Evolutionary conservation across 2,888 invertebrate species (phyloP).

Genomic region (Acheta domesticus): DNA sequence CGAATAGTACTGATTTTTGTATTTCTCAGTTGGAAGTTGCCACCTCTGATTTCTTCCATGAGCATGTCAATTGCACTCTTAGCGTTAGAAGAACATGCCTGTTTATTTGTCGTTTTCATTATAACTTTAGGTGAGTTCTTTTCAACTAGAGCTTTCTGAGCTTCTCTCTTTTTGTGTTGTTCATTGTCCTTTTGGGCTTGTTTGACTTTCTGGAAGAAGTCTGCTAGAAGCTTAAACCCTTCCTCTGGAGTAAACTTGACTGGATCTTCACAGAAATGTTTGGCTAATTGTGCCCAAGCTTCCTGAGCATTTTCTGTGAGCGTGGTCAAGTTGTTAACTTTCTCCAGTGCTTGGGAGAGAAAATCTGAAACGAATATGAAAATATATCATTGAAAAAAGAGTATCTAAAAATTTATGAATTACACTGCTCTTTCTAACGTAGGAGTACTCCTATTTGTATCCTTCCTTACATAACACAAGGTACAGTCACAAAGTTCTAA

Average conservation of each 20-base stretch:
- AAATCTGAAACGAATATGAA: conserved; percentile 37
- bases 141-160: not conserved
- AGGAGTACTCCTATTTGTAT: no score
- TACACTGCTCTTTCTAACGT: not conserved
- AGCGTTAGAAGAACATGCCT: not conserved
- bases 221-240: conserved; percentile 46
- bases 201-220: conserved; percentile 48
- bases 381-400: not conserved
- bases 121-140: not conserved
- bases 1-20: no score
- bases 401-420: not conserved
- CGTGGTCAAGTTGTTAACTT: conserved; percentile 42
- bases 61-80: not conserved
- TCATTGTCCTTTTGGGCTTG: conserved; percentile 46
- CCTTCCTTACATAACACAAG: no score
- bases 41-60: conserved; percentile 1
- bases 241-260: conserved; percentile 49
- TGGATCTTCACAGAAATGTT: conserved; percentile 50
- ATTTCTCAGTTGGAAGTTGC: not conserved
- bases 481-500: no score
- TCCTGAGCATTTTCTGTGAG: conserved; percentile 43
- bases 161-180: conserved; percentile 3
- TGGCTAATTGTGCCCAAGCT: conserved; percentile 44
- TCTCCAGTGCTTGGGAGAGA: conserved; percentile 41
- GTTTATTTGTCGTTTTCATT: not conserved